Evolutionary conservation across 2,113 vertebrate genomes (phyloP).

Genomic region (Cyrtonyx montezumae): DNA sequence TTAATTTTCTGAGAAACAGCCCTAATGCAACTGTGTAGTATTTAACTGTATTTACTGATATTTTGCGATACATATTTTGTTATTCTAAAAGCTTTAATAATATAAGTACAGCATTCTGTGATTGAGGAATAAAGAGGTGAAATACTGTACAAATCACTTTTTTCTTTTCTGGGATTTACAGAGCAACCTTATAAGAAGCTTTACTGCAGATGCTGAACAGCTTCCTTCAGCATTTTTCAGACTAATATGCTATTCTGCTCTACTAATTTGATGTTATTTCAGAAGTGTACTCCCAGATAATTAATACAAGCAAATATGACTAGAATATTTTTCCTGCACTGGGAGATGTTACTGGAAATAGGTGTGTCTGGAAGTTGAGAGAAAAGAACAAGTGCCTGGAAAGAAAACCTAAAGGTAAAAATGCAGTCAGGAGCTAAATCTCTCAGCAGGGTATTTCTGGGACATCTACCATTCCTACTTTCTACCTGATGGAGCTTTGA

Average conservation of each 20-base stretch:
- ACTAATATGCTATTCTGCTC: constrained; percentile 9
- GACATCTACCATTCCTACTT: not conserved
- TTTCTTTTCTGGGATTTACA: constrained; percentile 17
- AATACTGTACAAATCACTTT: not conserved
- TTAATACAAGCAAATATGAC: constrained; percentile 15
- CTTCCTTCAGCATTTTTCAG: constrained; percentile 36
- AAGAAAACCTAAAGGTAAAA: constrained; percentile 9
- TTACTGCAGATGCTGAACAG: not conserved
- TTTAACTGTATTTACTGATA: constrained; percentile 2
- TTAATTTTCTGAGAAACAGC: not conserved
- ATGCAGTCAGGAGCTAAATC: not conserved
- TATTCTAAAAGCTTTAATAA: constrained; percentile 9
- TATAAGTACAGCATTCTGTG: not conserved
- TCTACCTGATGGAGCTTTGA: not conserved
- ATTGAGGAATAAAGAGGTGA: not conserved
- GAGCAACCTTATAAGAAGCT: not conserved
- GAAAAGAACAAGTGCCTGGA: not conserved
- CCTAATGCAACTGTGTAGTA: not conserved
- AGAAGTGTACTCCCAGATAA: constrained; percentile 29
- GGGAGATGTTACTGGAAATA: constrained; percentile 12
- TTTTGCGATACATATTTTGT: not conserved
- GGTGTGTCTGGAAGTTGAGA: not conserved
- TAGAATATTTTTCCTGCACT: not conserved
- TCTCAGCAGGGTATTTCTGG: constrained; percentile 19
- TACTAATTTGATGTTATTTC: constrained; percentile 30